Conservation (phyloP, 2,888 invertebrate genomes). For the Eupelmus urozonus region DNA sequence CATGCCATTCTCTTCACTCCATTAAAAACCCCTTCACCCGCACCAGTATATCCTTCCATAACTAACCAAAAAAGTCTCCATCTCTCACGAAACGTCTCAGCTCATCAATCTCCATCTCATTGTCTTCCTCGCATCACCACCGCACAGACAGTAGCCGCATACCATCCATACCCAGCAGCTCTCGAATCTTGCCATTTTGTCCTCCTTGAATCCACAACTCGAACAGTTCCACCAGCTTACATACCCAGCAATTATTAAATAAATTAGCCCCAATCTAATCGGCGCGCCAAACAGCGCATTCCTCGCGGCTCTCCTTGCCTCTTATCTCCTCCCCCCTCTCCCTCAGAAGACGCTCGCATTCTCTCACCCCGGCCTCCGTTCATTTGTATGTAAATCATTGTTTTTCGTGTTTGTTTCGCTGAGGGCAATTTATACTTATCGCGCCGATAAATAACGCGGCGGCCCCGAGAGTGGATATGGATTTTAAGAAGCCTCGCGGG, state of each 20-base stretch:
- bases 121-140: too few relatives aligned
- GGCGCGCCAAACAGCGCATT: background rate
- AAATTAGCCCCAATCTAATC: slow-evolving; percentile 38
- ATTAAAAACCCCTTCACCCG: too few relatives aligned
- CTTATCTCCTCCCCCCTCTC: too few relatives aligned
- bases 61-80: too few relatives aligned
- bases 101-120: too few relatives aligned
- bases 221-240: background rate
- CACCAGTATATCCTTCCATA: too few relatives aligned
- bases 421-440: slow-evolving; percentile 4
- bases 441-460: slow-evolving; percentile 33
- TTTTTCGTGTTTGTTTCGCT: slow-evolving; percentile 32
- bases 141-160: too few relatives aligned
- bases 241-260: slow-evolving; percentile 28
- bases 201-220: slow-evolving; percentile 6
- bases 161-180: too few relatives aligned
- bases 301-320: too few relatives aligned
- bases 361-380: background rate
- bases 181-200: background rate
- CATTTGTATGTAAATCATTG: slow-evolving; percentile 42
- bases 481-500: slow-evolving; percentile 33
- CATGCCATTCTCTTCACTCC: too few relatives aligned
- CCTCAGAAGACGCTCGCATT: too few relatives aligned
- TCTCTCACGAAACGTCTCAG: too few relatives aligned
- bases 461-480: background rate